Base-by-base conservation (phyloP, 2,888 invertebrate genomes). In the Xestia rhomboidea region DNA sequence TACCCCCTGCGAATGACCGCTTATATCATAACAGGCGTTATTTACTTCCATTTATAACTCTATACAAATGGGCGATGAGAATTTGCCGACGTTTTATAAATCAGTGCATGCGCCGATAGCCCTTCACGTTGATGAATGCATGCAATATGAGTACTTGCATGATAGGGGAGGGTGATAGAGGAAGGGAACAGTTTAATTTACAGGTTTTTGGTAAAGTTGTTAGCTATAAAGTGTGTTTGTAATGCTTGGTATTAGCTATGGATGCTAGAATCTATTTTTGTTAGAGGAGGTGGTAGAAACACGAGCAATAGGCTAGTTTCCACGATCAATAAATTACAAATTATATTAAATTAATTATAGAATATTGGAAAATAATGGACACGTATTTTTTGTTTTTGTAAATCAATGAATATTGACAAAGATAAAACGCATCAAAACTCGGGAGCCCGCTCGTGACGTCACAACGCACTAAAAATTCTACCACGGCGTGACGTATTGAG, bases 71-170 rank as follows among this genome's bases (percentile, higher is more conserved):
- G 91, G 82, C 88, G 89, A 90, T 90, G 91, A 90, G 92, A 89
- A 88, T 92, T 92, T 93, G 91, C 92, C 92, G 94, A 93, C 93
- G 90, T 87, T 89, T 85, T 91, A 94, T 95, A 94, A 95, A 96
- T 95, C 95, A 94, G 90, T 86, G 90, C 87, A 89, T 88, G 87
- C 89, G 79, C 83, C 90, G 92, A 93, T 95, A 94, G 93, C 92
- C 93, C 93, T 93, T 92, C 83, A 90, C 94, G 85, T 76, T 85
- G 95, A 96, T 96, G 94, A 95, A 95, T 95, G 94, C 90, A 89
- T 88, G 93, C 89, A 93, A 94, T 92, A 82, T 87, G 92, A 94
- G 89, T 84, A 92, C 91, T 90, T 90, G 89, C 89, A 90, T 84
- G 85, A 72, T 80, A 63, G 51, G 57, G 68, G 46, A 77, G 73